Evolutionary conservation across 1,140 invertebrate genomes (phyloP), one percentile per base, ranked within the genome.

Genomic region (Drosophila murphyi): DNA sequence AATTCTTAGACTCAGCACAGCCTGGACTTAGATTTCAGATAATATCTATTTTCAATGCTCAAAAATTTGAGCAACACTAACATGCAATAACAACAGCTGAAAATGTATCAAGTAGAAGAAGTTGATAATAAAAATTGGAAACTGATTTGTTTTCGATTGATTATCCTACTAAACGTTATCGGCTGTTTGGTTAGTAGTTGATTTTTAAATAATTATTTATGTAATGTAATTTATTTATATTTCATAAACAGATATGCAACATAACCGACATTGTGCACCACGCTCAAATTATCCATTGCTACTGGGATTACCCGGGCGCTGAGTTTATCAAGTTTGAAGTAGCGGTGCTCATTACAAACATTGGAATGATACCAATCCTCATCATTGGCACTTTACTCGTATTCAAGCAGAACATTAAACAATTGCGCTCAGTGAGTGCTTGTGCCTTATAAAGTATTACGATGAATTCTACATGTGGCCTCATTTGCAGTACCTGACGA

Each of bases 371-470:
- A 6, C 3, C 39, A 0, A 3, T 60, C 2, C 8, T 61, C 3
- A 5, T 39, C 2, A 3, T 61, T 6, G 56, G 7, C 2, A 5
- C 39, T 10, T 0, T 29, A 3, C 0, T 73, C 5, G 8, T 61
- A 20, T 4, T 41, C 12, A 48, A 12, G 29, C 63, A 61, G 20
- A 12, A 35, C 5, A 1, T 32, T 7, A 0, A 3, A 0, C 7
- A 10, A 3, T 43, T 87, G 28, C 56, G 83, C 5, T 7, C 37
- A 0, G 82, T 88, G 7, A 63, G 77, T 74, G 3, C 0, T 31
- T n/a, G 0, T 7, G 3, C 20, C 3, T 6, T 7, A 59, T 4
- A 8, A 2, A 29, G 1, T 20, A 3, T 3, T 34, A 10, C 2
- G 3, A 5, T 50, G 3, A 7, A 28, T 29, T 8, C 0, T 45